Percentiles rank a stretch among this genome's conserved stretches.
Conservation (phyloP, 1,140 invertebrate genomes). For the Helicoverpa zea region DNA sequence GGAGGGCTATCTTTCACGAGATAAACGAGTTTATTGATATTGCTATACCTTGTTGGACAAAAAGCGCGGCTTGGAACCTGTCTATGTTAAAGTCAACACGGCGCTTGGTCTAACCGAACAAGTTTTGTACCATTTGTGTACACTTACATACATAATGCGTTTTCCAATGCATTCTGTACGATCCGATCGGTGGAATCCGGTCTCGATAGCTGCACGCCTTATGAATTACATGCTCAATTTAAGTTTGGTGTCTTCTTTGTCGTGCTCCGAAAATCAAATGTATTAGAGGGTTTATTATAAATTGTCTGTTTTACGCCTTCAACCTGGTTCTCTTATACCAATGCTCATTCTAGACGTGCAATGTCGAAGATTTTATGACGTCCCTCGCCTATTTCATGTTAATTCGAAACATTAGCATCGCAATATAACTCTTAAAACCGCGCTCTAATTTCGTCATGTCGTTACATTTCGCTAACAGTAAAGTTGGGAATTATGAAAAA, state of each 20-base stretch:
- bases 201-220: constrained; percentile 44
- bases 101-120: constrained; percentile 66
- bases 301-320: background rate
- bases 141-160: constrained; percentile 54
- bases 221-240: constrained; percentile 52
- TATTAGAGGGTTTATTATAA: background rate
- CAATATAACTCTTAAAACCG: constrained; percentile 39
- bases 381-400: constrained; percentile 48
- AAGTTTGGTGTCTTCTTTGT: constrained; percentile 20
- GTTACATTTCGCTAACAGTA: constrained; percentile 33
- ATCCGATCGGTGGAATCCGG: constrained; percentile 66
- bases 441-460: constrained; percentile 50
- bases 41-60: constrained; percentile 56
- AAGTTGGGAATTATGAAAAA: constrained; percentile 38
- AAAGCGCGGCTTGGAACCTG: constrained; percentile 59
- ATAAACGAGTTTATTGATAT: constrained; percentile 71
- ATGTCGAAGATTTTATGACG: constrained; percentile 48
- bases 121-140: constrained; percentile 61
- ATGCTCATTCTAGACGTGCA: background rate
- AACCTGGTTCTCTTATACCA: constrained; percentile 21
- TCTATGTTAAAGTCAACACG: constrained; percentile 66
- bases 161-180: constrained; percentile 74
- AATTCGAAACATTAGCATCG: constrained; percentile 39
- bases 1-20: constrained; percentile 61
- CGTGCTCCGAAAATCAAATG: constrained; percentile 2